phyloP scores from a whole-genome alignment of 2,888 invertebrate species.

The Zootermopsis nevadensis region DNA sequence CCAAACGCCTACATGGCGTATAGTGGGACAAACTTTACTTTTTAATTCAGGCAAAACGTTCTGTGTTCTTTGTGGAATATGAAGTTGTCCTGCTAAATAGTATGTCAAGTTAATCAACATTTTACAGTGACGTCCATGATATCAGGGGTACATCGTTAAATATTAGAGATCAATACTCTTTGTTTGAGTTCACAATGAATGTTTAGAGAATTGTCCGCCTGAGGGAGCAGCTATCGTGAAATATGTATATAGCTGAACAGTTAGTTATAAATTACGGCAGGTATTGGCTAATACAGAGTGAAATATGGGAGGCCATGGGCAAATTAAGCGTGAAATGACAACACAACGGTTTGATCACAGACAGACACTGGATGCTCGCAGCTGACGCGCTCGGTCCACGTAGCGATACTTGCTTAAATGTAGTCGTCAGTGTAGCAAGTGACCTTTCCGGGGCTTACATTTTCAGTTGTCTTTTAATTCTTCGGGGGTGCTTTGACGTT shows the following conservation, averaged over 20 bases:
- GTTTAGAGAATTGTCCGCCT: background rate
- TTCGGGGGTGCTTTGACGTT: too few relatives aligned
- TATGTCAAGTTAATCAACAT: too few relatives aligned
- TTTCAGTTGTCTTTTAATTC: too few relatives aligned
- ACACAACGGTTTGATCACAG: background rate
- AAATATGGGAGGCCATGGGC: background rate
- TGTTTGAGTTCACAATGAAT: background rate
- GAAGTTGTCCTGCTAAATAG: too few relatives aligned
- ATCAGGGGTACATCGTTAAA: background rate
- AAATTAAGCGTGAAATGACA: background rate
- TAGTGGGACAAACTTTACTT: too few relatives aligned
- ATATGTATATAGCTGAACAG: background rate
- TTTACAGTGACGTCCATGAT: too few relatives aligned
- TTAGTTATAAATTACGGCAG: background rate
- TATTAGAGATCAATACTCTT: background rate
- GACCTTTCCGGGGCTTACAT: too few relatives aligned
- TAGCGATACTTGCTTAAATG: too few relatives aligned
- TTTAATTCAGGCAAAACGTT: too few relatives aligned
- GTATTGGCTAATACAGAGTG: slow-evolving; percentile 1
- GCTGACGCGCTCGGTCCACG: background rate
- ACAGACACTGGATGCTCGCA: background rate
- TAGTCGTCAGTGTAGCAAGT: too few relatives aligned
- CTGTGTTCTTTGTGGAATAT: too few relatives aligned
- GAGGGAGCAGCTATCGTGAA: background rate
- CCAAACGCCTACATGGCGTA: too few relatives aligned